Conservation (phyloP, 2,113 vertebrate genomes). For the Ctenomys sociabilis region DNA sequence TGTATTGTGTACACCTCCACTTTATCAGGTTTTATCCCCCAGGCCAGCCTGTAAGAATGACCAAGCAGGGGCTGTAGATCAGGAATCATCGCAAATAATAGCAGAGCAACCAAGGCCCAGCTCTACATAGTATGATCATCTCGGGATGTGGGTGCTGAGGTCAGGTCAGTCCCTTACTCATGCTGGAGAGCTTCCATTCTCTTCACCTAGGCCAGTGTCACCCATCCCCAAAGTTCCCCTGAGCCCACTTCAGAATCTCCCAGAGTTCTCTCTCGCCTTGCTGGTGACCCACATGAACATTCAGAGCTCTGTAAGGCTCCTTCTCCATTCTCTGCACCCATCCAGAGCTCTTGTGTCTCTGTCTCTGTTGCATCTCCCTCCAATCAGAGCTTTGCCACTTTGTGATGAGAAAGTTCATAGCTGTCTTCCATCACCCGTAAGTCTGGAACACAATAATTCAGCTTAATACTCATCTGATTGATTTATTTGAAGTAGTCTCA, state of each 20-base stretch:
- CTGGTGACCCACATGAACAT: rapidly evolving
- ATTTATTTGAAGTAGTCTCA: background rate
- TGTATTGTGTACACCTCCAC: background rate
- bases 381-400: background rate
- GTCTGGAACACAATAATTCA: background rate
- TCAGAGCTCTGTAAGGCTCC: rapidly evolving
- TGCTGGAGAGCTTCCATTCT: background rate
- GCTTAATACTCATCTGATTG: background rate
- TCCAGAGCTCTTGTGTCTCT: background rate
- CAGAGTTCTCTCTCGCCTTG: background rate
- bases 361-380: background rate
- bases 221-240: background rate
- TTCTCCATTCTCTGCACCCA: no score
- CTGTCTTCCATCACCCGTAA: background rate
- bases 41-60: background rate
- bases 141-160: background rate
- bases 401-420: background rate
- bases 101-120: background rate
- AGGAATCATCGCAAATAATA: background rate
- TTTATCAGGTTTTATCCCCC: background rate
- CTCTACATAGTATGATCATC: rapidly evolving
- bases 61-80: background rate
- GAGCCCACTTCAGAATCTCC: no score
- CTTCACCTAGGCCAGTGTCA: rapidly evolving
- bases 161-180: background rate